Base-by-base conservation (phyloP, 2,797 vertebrate species). In the Enteromius anoplus region DNA sequence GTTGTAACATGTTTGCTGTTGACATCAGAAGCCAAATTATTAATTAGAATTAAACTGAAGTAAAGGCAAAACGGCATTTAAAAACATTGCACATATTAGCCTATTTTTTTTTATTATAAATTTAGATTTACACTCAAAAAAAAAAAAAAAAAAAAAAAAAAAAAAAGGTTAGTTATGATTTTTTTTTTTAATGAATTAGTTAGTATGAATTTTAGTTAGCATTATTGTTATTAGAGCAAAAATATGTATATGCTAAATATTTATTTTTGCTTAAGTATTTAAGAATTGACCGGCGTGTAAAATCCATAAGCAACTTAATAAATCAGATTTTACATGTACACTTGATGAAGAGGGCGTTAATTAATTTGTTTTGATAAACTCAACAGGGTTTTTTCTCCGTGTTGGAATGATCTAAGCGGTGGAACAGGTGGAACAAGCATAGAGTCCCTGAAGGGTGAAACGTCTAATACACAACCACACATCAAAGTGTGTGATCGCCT, bases 391-490 rank as follows among this genome's bases (percentile, higher is more conserved):
- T 45, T 62, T 47, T 78, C 21, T 34, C 26, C 51, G 37, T 58
- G 66, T 66, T 60, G 69, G 66, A 68, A 77, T 21, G 37, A 40
- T 60, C 65, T 88, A 91, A 92, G 95, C 95, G 94, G 96, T 93
- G 93, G 95, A 96, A 97, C 97, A 92, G 92, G 97, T 97, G 94
- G 92, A 93, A 95, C 95, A 85, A 92, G 94, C 91, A 82, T 1
- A 15, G 88, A 91, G 89, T 84, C 91, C 93, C 91, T 93, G 93
- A 91, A 86, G 92, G 87, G 95, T 95, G 94, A 92, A 93, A 90
- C 89, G 88, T 91, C 85, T 86, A 83, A 85, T 86, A 87, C 88
- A 88, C 89, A 89, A 88, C 91, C 91, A 92, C 91, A 95, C 95
- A 95, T 96, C 94, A 95, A 93, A 96, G 92, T 88, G 91, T 89